Conservation (phyloP, 1,140 invertebrate species). For the Cyclargus thomasi region DNA sequence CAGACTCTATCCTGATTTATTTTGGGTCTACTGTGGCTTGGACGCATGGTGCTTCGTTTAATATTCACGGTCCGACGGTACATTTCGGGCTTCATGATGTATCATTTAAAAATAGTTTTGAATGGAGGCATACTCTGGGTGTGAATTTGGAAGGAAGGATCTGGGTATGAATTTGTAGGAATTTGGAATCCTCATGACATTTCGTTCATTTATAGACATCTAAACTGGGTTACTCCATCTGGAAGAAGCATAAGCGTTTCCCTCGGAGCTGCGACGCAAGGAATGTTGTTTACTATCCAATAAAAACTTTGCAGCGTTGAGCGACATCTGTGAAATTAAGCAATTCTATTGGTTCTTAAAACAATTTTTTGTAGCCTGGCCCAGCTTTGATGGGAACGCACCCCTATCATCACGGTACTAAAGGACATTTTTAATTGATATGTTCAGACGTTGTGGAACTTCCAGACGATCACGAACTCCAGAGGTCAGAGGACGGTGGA, state of each 20-base stretch:
- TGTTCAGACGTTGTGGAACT: conserved; percentile 82
- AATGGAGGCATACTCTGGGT: not conserved
- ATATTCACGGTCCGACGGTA: conserved; percentile 12
- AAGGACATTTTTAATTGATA: conserved; percentile 62
- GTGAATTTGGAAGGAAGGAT: not conserved
- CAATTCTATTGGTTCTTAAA: too few relatives aligned
- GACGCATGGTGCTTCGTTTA: conserved; percentile 21
- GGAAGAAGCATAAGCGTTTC: too few relatives aligned
- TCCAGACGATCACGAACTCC: conserved; percentile 81
- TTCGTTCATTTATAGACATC: not conserved
- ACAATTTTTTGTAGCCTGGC: too few relatives aligned
- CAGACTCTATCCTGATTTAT: conserved; percentile 17
- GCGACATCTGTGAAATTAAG: too few relatives aligned
- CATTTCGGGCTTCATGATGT: conserved; percentile 8
- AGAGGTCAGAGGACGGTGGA: conserved; percentile 68
- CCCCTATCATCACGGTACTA: conserved; percentile 18
- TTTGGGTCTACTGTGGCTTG: conserved; percentile 20
- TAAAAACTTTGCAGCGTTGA: too few relatives aligned
- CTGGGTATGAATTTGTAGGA: not conserved
- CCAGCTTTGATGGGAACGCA: not conserved
- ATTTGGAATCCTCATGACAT: not conserved
- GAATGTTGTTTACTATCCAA: too few relatives aligned
- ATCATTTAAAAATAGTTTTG: conserved; percentile 1
- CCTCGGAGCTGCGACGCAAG: too few relatives aligned
- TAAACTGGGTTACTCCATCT: not conserved